These are phyloP conservation scores for Dolichoris vasculosae DNA, from an alignment of 1,140 invertebrate species.

Conservation along the genomic window DNA sequence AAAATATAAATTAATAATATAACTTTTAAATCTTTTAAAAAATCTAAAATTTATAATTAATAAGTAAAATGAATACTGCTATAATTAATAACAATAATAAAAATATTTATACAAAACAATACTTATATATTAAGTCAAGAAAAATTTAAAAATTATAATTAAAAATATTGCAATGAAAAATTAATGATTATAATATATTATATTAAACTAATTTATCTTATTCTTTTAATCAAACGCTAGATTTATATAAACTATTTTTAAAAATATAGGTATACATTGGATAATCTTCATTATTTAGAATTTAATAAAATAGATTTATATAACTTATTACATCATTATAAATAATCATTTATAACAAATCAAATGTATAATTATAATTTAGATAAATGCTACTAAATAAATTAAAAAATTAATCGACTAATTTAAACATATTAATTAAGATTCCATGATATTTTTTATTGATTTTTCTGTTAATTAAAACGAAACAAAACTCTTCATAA, in stretches of 20 bases:
- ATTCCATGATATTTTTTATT: background rate
- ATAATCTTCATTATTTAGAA: background rate
- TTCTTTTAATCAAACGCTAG: background rate
- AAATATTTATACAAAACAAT: too few species aligned
- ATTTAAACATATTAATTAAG: background rate
- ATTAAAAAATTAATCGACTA: background rate
- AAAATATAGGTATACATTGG: background rate
- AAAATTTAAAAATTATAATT: too few species aligned
- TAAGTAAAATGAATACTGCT: too few species aligned
- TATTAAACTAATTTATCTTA: too few species aligned
- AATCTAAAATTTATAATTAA: background rate
- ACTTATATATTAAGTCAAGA: too few species aligned
- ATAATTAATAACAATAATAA: too few species aligned
- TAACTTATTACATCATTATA: background rate
- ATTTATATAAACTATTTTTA: slow-evolving; percentile 26
- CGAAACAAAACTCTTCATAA: background rate
- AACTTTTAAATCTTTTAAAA: background rate
- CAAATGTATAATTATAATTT: background rate
- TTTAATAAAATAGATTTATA: background rate
- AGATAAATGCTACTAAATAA: background rate
- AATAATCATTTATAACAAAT: background rate
- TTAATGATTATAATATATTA: background rate
- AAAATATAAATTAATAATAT: background rate
- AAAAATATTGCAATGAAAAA: background rate
- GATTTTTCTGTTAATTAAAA: slow-evolving; percentile 29